Percentiles rank a stretch among this genome's conserved stretches.
phyloP scores from a whole-genome alignment of 2,888 invertebrate genomes.

The Calliphora vomitoria region DNA sequence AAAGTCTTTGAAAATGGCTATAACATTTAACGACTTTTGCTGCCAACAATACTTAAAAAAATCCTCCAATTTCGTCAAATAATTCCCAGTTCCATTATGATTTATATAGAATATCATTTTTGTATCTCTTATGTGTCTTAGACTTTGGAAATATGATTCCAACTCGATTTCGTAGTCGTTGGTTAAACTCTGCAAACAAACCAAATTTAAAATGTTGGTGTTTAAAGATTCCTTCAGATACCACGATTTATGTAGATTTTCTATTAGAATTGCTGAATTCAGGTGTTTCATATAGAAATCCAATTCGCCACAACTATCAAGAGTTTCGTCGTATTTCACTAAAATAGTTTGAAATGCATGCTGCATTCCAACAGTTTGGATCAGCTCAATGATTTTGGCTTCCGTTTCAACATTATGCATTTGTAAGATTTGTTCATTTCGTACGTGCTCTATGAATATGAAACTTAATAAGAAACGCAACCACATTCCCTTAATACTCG shows the following conservation, averaged over 20 bases:
- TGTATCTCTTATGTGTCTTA: background rate
- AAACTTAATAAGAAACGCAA: background rate
- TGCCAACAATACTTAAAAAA: constrained; percentile 18
- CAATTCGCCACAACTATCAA: constrained; percentile 25
- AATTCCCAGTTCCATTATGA: background rate
- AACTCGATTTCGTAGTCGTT: background rate
- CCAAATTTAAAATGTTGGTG: background rate
- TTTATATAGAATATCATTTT: constrained; percentile 38
- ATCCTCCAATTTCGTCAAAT: background rate
- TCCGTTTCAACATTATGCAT: background rate
- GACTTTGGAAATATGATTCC: background rate
- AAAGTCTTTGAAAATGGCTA: constrained; percentile 10
- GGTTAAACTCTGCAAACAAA: background rate
- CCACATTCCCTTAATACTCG: background rate
- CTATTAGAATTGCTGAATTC: background rate
- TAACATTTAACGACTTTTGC: constrained; percentile 12
- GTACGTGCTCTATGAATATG: background rate
- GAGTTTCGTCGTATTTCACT: background rate
- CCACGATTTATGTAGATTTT: background rate
- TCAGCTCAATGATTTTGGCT: background rate
- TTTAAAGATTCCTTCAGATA: constrained; percentile 8
- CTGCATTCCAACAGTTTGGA: background rate
- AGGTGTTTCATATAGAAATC: constrained; percentile 22
- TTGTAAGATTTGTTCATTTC: background rate
- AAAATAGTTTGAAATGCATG: constrained; percentile 6